phyloP scores from a whole-genome alignment of 2,888 invertebrate species.

The Hoplodrina blanda region DNA sequence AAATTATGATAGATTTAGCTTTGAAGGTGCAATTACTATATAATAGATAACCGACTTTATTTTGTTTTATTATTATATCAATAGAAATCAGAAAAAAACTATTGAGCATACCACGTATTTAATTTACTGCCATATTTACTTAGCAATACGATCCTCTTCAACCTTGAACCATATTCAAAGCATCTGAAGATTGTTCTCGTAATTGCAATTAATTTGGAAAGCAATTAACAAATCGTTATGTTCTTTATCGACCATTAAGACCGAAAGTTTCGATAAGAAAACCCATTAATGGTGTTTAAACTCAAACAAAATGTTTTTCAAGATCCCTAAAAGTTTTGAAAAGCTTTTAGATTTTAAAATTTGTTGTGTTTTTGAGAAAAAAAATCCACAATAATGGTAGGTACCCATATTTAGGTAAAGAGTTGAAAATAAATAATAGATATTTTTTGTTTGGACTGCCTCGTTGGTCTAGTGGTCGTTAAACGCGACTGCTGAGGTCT shows the following conservation, averaged over 20 bases:
- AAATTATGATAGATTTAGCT: background rate
- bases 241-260: conserved; percentile 54
- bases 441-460: too few species aligned
- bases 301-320: conserved; percentile 42
- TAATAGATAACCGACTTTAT: too few species aligned
- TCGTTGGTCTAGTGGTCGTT: too few species aligned
- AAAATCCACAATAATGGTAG: background rate
- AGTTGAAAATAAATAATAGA: background rate
- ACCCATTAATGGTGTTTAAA: conserved; percentile 38
- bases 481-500: too few species aligned
- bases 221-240: conserved; percentile 57
- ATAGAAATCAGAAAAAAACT: too few species aligned
- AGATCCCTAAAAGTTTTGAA: conserved; percentile 24
- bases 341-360: conserved; percentile 23
- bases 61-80: too few species aligned
- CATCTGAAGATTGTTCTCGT: conserved; percentile 28
- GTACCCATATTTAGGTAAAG: too few species aligned
- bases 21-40: background rate
- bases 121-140: background rate
- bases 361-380: background rate
- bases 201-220: conserved; percentile 55
- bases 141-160: background rate
- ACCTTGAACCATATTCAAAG: conserved; percentile 7
- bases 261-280: conserved; percentile 40
- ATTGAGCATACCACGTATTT: background rate